Base-by-base conservation (phyloP, 2,888 invertebrate genomes). In the Schizaphis graminum region DNA sequence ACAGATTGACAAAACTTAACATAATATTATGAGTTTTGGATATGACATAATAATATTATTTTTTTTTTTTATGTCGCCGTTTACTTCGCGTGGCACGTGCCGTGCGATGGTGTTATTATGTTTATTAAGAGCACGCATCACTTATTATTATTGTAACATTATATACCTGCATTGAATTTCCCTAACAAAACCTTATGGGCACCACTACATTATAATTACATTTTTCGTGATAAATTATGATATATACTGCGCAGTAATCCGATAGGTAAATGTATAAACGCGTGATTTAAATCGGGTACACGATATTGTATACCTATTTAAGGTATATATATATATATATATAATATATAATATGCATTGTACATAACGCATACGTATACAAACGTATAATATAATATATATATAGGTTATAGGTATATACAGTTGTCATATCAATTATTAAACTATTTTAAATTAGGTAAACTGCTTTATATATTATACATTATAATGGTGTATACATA, bases 131-230 rank as follows among this genome's bases (percentile, higher is more conserved):
- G 41, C 57, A 57, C 57, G 41, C 89, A 41, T 67, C 44, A 47
- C 26, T 44, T 44, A 86, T 26, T n/a, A 11, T 77, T 47, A 44
- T 26, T 86, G 44, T 28, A 86, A 86, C 47, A 86, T 41, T 85
- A 85, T 85, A 84, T 86, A 67, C 67, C 67, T n/a, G 67, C 67
- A 35, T 67, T 67, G 16, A 67, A 67, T 67, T 67, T n/a, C 35
- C 35, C n/a, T 4, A n/a, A n/a, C 4, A 67, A 67, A n/a, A 67
- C 61, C n/a, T 11, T 67, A 67, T n/a, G n/a, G 28, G n/a, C 61
- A 67, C 61, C 13, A 67, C 67, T 16, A 67, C n/a, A 67, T 16
- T 67, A 35, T 35, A 67, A n/a, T 67, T 67, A 67, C 35, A 67
- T 67, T 67, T 35, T 67, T 67, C 35, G 35, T 67, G 16, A 35